A percentile compares a stretch with the other conserved stretches of the same genome.
Evolutionary conservation across 2,113 vertebrate genomes (phyloP).

Genomic region (Melozone crissalis): DNA sequence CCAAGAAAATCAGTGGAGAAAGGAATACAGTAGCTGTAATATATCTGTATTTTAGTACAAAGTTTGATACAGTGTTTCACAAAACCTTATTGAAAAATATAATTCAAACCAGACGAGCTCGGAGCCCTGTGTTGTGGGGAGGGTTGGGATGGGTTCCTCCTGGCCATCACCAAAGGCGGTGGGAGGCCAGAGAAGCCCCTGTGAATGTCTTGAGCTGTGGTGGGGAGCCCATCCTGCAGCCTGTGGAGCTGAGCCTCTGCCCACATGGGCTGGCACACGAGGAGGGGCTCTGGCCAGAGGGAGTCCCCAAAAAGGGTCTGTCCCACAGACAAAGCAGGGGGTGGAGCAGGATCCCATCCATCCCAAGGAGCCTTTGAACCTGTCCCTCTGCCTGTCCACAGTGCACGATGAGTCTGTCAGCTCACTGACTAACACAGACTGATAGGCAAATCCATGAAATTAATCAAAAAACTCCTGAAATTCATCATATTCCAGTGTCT

Average conservation of each 20-base stretch:
- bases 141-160: background rate
- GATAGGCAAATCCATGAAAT: background rate
- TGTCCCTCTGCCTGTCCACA: fast-evolving
- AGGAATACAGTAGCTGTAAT: slow-evolving; percentile 75
- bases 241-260: background rate
- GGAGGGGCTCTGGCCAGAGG: background rate
- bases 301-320: background rate
- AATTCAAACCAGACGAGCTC: slow-evolving; percentile 49
- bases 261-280: fast-evolving
- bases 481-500: background rate
- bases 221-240: background rate
- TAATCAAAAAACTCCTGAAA: background rate
- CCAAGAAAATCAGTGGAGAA: slow-evolving; percentile 56
- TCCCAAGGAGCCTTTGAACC: background rate
- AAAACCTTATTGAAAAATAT: slow-evolving; percentile 74
- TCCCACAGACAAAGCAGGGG: background rate
- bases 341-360: background rate
- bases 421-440: background rate
- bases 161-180: background rate
- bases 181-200: background rate
- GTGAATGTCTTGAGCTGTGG: background rate
- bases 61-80: slow-evolving; percentile 76
- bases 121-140: background rate
- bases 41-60: slow-evolving; percentile 76
- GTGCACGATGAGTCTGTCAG: fast-evolving